These are phyloP conservation scores for Ictalurus furcatus DNA, from an alignment of 2,113 vertebrate genomes.

Conservation along the genomic window DNA sequence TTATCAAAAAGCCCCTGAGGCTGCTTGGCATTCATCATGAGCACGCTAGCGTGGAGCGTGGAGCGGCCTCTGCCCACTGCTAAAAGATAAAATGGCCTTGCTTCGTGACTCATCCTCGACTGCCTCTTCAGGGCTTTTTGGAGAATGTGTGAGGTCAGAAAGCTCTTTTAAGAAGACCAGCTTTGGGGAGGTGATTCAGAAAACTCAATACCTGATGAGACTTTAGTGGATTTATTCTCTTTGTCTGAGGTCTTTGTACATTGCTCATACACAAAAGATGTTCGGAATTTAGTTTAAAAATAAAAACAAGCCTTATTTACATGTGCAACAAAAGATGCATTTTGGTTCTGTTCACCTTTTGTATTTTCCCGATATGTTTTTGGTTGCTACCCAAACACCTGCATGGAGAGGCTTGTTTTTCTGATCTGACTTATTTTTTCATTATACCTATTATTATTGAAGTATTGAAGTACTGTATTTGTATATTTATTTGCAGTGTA, in stretches of 20 bases:
- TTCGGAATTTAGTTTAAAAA: background rate
- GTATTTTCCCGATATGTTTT: background rate
- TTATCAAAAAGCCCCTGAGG: conserved; percentile 38
- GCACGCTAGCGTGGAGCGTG: conserved; percentile 4
- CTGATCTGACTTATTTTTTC: background rate
- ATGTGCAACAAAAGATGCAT: background rate
- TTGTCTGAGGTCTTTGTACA: background rate
- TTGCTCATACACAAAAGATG: background rate
- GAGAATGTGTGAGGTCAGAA: background rate
- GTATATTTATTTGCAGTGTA: conserved; percentile 8
- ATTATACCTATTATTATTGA: background rate
- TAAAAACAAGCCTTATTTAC: background rate
- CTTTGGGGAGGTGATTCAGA: background rate
- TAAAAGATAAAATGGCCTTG: conserved; percentile 30
- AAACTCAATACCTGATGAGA: background rate
- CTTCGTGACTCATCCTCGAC: conserved; percentile 23
- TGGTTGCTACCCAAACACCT: background rate
- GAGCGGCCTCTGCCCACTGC: conserved; percentile 19
- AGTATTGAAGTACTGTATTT: background rate
- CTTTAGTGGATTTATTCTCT: background rate
- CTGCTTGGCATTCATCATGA: conserved; percentile 48
- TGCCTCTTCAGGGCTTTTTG: conserved; percentile 16
- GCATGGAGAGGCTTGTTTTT: background rate
- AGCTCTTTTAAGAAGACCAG: conserved; percentile 17
- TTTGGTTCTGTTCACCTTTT: background rate